Base-by-base conservation (phyloP, 2,888 invertebrate species). In the Aproaerema taeniolella region DNA sequence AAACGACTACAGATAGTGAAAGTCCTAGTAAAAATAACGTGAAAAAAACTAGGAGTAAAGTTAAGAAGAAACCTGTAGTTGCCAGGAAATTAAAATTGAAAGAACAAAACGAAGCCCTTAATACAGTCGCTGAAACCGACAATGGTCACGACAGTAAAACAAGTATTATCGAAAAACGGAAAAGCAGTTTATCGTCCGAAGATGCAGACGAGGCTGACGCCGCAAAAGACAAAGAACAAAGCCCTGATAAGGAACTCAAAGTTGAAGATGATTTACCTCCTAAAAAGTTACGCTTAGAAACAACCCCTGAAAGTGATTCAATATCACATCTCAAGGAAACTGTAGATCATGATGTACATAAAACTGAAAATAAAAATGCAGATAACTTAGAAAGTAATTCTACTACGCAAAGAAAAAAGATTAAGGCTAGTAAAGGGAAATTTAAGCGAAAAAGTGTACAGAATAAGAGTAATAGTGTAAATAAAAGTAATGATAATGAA, bases 151-250 rank as follows among this genome's bases (percentile, higher is more conserved):
- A 78, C 58, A 76, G 61, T 67, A 85, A 83, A 76, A 64, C 74
- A 56, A 71, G 68, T 71, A 78, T 82, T 58, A 73, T 77, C 52
- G 76, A 81, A 47, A 82, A 80, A 41, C 66, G 82, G 46, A 81
- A 85, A 59, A 85, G 80, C 44, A 82, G 83, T 64, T 72, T 86
- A 10, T 83, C 83, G 0, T 83, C 85, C 13, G 66, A 69, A 30
- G 83, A 82, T 30, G 73, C 76, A 33, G 77, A 77, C n/a, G 74
- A 76, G 6, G 60, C 64, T 12, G 61, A 63, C 26, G 55, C 59
- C 26, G 71, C 74, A 13, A 68, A 58, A 50, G 74, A 75, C 37
- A 71, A 74, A 54, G 71, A 73, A 29, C 70, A 68, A 44, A 65
- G 58, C 50, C 63, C 70, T 29, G 74, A 75, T 26, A 69, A 73